A percentile compares a stretch with the other conserved stretches of the same genome.
These are phyloP conservation scores for Cheirogaleus major DNA, from an alignment of 2,797 vertebrate species.

Conservation along the genomic window DNA sequence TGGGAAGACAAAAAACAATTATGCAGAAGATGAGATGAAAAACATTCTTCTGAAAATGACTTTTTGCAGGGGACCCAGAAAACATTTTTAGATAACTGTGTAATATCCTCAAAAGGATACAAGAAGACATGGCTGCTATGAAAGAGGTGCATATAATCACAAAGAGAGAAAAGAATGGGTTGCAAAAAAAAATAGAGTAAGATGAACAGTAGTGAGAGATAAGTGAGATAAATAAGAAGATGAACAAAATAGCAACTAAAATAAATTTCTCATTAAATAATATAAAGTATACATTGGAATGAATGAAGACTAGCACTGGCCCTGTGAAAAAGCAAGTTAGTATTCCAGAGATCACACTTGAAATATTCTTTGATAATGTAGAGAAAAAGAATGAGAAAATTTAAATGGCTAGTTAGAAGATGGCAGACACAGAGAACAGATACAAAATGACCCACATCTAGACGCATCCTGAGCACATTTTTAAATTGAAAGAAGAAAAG, in stretches of 20 bases:
- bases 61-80: background rate
- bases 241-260: background rate
- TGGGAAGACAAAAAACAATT: background rate
- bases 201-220: background rate
- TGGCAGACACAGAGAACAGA: background rate
- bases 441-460: background rate
- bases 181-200: background rate
- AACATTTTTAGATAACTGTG: conserved; percentile 29
- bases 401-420: background rate
- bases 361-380: background rate
- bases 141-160: background rate
- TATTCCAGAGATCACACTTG: background rate
- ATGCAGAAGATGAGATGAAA: background rate
- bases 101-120: background rate
- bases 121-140: background rate
- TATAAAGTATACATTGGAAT: background rate
- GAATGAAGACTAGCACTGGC: background rate
- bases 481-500: conserved; percentile 7
- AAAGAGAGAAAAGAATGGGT: background rate
- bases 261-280: background rate
- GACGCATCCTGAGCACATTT: background rate
- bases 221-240: background rate
- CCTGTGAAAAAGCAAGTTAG: background rate
- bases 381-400: background rate
- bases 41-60: conserved; percentile 37